Percentiles rank a stretch among this genome's conserved stretches.
Evolutionary conservation across 2,113 vertebrate genomes (phyloP).

Genomic region (Ceyx margarethae): DNA sequence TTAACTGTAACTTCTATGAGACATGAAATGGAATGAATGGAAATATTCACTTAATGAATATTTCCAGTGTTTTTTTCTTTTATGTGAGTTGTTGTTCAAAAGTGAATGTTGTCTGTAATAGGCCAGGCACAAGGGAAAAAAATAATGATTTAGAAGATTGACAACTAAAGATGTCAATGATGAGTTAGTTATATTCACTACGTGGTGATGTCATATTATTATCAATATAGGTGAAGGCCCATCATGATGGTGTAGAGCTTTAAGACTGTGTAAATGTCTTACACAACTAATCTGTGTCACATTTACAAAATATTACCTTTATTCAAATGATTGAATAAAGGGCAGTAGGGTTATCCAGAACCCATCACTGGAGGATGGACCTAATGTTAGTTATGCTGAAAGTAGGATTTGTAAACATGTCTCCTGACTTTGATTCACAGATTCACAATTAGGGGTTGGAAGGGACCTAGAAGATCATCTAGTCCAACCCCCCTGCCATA

Average conservation of each 20-base stretch:
- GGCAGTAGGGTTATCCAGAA: neutral
- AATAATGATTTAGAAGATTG: neutral
- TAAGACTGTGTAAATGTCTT: neutral
- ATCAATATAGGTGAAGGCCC: neutral
- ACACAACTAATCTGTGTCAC: neutral
- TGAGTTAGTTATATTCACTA: neutral
- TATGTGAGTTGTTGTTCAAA: neutral
- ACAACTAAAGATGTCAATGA: neutral
- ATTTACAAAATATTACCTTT: neutral
- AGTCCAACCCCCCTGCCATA: no score
- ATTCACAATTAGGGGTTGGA: neutral
- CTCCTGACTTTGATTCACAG: neutral
- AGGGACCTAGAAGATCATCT: no score
- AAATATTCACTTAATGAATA: neutral
- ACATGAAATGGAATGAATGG: neutral
- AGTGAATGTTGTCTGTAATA: neutral
- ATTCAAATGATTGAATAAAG: neutral
- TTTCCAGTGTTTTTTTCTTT: neutral
- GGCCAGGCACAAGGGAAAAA: neutral
- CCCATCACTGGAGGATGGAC: neutral
- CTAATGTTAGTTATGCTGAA: neutral
- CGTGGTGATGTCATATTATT: neutral
- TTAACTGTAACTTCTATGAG: neutral
- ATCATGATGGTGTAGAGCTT: rapidly evolving
- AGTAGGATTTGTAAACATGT: neutral